Percentiles rank a stretch among this genome's conserved stretches.
phyloP scores from a whole-genome alignment of 1,140 invertebrate genomes.

The Drosophila paulistorum region DNA sequence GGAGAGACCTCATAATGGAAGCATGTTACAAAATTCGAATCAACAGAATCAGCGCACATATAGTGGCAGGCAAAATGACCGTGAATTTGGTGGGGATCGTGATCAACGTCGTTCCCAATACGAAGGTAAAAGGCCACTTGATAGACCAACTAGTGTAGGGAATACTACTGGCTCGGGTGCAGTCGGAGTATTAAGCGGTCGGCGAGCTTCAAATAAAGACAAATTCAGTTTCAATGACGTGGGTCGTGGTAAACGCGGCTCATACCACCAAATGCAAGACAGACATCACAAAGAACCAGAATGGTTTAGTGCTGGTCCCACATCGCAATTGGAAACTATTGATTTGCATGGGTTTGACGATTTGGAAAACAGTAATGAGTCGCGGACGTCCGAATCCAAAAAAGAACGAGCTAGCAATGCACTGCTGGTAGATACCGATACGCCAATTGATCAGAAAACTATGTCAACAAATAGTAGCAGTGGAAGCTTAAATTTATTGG shows the following conservation, averaged over 20 bases:
- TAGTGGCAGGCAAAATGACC: constrained; percentile 34
- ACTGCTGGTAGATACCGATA: constrained; percentile 81
- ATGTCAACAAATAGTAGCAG: constrained; percentile 41
- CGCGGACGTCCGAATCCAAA: not conserved
- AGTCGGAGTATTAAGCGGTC: constrained; percentile 7
- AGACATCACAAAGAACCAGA: constrained; percentile 86
- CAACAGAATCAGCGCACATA: constrained; percentile 38
- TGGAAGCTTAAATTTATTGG: constrained; percentile 34
- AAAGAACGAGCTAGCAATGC: not conserved
- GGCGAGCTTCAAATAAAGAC: constrained; percentile 56
- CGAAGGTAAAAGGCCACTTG: constrained; percentile 38
- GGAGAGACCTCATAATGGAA: constrained; percentile 42
- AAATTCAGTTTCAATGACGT: constrained; percentile 38
- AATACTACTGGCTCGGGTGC: not conserved
- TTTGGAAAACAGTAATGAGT: constrained; percentile 83
- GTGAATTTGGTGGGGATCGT: constrained; percentile 22
- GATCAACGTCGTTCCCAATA: constrained; percentile 37
- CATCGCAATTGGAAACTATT: constrained; percentile 95
- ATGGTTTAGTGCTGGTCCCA: constrained; percentile 93
- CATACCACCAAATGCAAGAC: constrained; percentile 84
- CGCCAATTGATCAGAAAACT: not conserved
- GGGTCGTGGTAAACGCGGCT: constrained; percentile 65
- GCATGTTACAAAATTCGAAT: constrained; percentile 7
- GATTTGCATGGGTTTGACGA: constrained; percentile 96
- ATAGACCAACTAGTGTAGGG: constrained; percentile 17